A percentile compares a stretch with the other conserved stretches of the same genome.
Evolutionary conservation across 2,113 vertebrate species (phyloP).

Genomic region (Sinocyclocheilus anshuiensis): DNA sequence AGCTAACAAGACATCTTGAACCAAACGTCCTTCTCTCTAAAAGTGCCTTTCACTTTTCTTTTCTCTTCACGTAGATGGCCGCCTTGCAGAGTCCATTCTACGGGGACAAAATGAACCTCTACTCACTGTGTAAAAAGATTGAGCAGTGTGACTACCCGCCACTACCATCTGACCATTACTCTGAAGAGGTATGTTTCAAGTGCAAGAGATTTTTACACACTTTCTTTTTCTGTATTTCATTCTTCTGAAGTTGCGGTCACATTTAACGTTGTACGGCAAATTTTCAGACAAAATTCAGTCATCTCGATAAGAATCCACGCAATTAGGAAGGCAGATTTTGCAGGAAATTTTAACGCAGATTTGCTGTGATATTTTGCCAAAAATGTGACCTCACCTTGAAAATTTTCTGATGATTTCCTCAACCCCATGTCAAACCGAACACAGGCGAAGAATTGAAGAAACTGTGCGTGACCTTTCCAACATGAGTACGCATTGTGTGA

Average conservation of each 20-base stretch:
- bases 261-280: background rate
- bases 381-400: no score
- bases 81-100: constrained; percentile 98
- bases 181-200: constrained; percentile 83
- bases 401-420: no score
- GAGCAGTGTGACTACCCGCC: constrained; percentile 99
- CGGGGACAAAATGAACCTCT: constrained; percentile 99
- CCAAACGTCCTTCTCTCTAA: background rate
- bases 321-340: background rate
- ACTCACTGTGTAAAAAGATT: constrained; percentile 99
- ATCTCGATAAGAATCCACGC: background rate
- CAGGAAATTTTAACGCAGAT: background rate
- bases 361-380: background rate
- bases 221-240: background rate
- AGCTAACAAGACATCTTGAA: background rate
- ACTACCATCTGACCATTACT: constrained; percentile 98
- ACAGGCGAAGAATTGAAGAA: no score
- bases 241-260: background rate
- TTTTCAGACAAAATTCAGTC: background rate
- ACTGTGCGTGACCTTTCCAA: no score
- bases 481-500: no score
- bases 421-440: no score
- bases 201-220: background rate
- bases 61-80: constrained; percentile 84
- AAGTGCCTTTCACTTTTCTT: constrained; percentile 28